Percentiles rank a stretch among this genome's conserved stretches.
These are phyloP conservation scores for Drosophila lacteicornis DNA, from an alignment of 1,140 invertebrate genomes.

Conservation along the genomic window DNA sequence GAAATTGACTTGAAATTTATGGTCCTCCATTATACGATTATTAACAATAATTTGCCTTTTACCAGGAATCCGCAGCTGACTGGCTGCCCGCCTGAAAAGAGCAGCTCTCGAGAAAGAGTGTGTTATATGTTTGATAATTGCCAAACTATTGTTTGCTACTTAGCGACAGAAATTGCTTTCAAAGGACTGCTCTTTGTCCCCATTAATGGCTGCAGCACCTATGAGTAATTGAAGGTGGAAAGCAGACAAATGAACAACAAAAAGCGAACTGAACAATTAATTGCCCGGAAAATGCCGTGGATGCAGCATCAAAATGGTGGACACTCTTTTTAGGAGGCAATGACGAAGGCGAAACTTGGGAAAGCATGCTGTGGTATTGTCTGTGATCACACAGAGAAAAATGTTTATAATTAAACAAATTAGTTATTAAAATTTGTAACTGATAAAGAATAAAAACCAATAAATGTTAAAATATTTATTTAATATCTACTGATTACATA, in stretches of 20 bases:
- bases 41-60: conserved; percentile 60
- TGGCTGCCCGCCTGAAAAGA: conserved; percentile 19
- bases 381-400: background rate
- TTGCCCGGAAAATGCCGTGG: conserved; percentile 43
- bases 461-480: too few relatives aligned
- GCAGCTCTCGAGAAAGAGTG: conserved; percentile 36
- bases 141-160: conserved; percentile 59
- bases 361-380: conserved; percentile 51
- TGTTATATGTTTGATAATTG: conserved; percentile 48
- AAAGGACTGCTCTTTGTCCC: conserved; percentile 46
- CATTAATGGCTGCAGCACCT: conserved; percentile 47
- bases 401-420: background rate
- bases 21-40: conserved; percentile 41
- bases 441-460: too few relatives aligned
- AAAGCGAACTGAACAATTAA: conserved; percentile 43
- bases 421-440: too few relatives aligned
- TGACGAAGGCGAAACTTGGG: conserved; percentile 41
- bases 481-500: too few relatives aligned
- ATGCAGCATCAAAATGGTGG: conserved; percentile 38
- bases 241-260: conserved; percentile 47
- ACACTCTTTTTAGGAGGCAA: conserved; percentile 36
- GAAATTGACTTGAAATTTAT: conserved; percentile 57
- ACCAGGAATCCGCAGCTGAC: conserved; percentile 33
- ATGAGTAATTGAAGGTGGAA: conserved; percentile 51
- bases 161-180: conserved; percentile 61